Percentiles rank a stretch among this genome's conserved stretches.
phyloP scores from a whole-genome alignment of 2,888 invertebrate genomes.

The Phaedon cochleariae region DNA sequence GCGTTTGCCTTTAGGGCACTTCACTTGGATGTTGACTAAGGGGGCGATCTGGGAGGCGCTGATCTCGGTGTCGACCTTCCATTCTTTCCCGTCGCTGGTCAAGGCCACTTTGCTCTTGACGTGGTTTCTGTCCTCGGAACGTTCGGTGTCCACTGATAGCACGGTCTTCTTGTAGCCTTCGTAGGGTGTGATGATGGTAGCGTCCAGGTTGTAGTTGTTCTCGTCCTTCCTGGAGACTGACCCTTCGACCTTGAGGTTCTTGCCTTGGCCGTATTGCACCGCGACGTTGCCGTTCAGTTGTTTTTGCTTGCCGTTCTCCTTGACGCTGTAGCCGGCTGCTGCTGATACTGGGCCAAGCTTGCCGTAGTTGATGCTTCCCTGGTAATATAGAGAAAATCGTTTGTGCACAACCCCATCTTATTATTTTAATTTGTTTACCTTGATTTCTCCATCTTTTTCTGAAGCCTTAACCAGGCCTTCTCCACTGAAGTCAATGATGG shows the following conservation, averaged over 20 bases:
- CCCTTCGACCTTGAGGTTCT: constrained; percentile 59
- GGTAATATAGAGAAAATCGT: too few relatives aligned
- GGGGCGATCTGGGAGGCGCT: constrained; percentile 67
- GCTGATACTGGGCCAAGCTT: constrained; percentile 59
- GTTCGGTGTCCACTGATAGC: constrained; percentile 59
- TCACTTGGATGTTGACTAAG: constrained; percentile 66
- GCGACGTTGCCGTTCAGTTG: constrained; percentile 49
- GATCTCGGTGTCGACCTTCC: constrained; percentile 66
- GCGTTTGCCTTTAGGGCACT: constrained; percentile 63
- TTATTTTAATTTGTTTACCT: constrained; percentile 51
- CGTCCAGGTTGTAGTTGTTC: constrained; percentile 61
- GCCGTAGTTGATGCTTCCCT: constrained; percentile 57
- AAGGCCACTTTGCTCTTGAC: constrained; percentile 61
- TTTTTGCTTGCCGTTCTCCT: constrained; percentile 44
- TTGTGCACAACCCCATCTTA: background rate
- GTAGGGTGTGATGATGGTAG: constrained; percentile 62
- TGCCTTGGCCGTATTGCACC: constrained; percentile 55
- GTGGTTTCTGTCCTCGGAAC: constrained; percentile 49
- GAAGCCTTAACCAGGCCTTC: constrained; percentile 71
- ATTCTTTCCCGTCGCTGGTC: constrained; percentile 68
- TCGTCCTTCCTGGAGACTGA: constrained; percentile 35
- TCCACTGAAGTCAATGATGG: constrained; percentile 72
- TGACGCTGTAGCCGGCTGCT: constrained; percentile 57
- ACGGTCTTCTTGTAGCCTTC: constrained; percentile 56
- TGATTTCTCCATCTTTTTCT: constrained; percentile 72